Evolutionary conservation across 2,888 invertebrate species (phyloP), one percentile per base, ranked within the genome.

Genomic region (Epinotia brunnichana): DNA sequence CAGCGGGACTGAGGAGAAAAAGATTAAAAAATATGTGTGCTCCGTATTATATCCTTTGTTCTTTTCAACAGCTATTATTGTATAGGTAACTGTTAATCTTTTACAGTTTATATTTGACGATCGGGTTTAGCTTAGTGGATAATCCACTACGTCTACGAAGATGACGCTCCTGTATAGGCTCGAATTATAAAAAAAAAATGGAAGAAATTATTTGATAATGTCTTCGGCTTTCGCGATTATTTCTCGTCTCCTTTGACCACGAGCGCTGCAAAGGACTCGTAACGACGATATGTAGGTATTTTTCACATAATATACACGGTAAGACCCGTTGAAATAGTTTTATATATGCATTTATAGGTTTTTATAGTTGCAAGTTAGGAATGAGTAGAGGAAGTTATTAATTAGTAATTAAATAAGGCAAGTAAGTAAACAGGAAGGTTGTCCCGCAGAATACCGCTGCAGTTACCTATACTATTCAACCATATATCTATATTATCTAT

Each of bases 1-100:
- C 41, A 41, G 35, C 17, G 35, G 13, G 60, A 19, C 60, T 60
- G 60, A 60, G 60, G 41, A 60, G n/a, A 60, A 60, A 60, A 21
- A 60, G 60, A 19, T 60, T 60, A 41, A 19, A 10, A 60, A 60
- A 60, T 60, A 60, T 41, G 41, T 41, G 39, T 29, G 13, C 59
- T 17, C 10, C n/a, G 59, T 59, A 11, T 15, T n/a, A n/a, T n/a
- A 39, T 35, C 9, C 19, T n/a, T 2, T n/a, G 57, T 57, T n/a
- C 24, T 11, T 54, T 57, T 56, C 3, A n/a, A n/a, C n/a, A n/a
- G n/a, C n/a, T n/a, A n/a, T 29, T 29, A n/a, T 24, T 57, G 59
- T 17, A 35, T 59, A 57, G n/a, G n/a, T 57, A 21, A 13, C 53
- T 53, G 11, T 17, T 17, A 2, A 17, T n/a, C 17, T 7, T 53